Evolutionary conservation across 2,113 vertebrate genomes (phyloP).

Genomic region (Trichomycterus rosablanca): DNA sequence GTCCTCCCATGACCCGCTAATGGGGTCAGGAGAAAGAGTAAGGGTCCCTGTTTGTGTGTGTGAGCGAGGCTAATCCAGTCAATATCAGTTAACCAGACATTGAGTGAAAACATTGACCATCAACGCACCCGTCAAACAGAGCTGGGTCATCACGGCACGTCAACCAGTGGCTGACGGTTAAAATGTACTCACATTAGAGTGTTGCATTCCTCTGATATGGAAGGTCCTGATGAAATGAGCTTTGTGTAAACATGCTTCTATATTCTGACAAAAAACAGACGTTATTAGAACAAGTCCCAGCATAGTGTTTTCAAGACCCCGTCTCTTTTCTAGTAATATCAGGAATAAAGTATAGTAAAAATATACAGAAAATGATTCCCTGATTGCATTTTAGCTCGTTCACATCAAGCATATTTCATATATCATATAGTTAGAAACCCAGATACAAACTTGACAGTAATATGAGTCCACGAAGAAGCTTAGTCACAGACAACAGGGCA

Average conservation of each 20-base stretch:
- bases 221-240: neutral
- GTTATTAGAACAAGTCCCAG: constrained; percentile 34
- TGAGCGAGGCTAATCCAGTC: constrained; percentile 39
- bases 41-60: constrained; percentile 7
- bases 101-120: constrained; percentile 16
- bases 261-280: constrained; percentile 20
- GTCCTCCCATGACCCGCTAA: constrained; percentile 47
- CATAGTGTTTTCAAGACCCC: no score
- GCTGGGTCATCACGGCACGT: constrained; percentile 17
- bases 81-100: constrained; percentile 55
- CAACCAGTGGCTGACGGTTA: neutral
- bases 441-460: no score
- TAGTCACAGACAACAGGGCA: no score
- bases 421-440: no score
- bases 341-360: no score
- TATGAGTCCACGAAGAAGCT: no score
- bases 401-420: no score
- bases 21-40: constrained; percentile 35
- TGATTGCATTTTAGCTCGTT: no score
- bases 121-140: neutral
- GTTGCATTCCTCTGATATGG: neutral
- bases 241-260: neutral
- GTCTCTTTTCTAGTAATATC: no score
- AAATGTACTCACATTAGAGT: neutral
- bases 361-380: no score